Conservation (phyloP, 2,113 vertebrate genomes). For the Megaptera novaeangliae region DNA sequence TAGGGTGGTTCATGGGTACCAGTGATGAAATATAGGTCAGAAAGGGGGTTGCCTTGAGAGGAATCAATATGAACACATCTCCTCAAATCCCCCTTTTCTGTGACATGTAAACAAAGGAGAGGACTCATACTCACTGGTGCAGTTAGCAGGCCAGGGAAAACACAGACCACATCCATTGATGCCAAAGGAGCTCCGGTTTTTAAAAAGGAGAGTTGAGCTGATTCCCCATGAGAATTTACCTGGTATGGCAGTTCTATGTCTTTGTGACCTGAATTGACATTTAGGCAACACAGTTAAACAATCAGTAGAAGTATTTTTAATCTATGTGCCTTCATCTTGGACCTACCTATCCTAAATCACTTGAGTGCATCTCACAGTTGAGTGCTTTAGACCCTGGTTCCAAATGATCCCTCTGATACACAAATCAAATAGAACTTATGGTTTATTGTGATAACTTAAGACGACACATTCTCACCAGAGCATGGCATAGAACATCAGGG, state of each 20-base stretch:
- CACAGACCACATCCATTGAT: background rate
- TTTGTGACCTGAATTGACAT: background rate
- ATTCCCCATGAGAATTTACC: background rate
- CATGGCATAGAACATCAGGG: background rate
- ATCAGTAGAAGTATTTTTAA: background rate
- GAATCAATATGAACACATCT: background rate
- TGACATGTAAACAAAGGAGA: background rate
- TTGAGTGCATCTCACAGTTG: background rate
- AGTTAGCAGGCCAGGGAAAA: background rate
- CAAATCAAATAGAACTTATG: background rate
- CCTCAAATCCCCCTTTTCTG: background rate
- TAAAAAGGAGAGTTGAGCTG: background rate
- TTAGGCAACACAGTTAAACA: background rate
- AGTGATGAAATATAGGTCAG: background rate
- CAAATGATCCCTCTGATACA: background rate
- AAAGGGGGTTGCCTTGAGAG: background rate
- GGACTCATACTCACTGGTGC: background rate
- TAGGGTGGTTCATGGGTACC: background rate
- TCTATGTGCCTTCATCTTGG: background rate
- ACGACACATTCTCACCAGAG: background rate
- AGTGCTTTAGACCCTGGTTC: background rate
- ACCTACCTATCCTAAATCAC: background rate
- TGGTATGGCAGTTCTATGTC: background rate
- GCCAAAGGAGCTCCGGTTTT: background rate
- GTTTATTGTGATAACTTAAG: background rate